Conservation (phyloP, 2,113 vertebrate genomes). For the Corythoichthys intestinalis region DNA sequence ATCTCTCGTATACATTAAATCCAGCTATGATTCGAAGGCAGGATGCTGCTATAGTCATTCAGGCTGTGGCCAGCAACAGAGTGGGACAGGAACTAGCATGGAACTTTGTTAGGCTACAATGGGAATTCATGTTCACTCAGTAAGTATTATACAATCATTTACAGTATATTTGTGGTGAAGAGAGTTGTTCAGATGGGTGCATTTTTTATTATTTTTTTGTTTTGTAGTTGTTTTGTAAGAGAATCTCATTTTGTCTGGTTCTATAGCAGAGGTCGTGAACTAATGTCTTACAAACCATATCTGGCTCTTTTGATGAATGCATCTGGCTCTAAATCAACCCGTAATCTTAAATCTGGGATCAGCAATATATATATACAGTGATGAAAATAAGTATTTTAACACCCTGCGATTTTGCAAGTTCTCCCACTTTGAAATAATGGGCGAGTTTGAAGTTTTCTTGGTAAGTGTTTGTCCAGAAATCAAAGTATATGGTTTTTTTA, state of each 20-base stretch:
- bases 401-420: too few relatives aligned
- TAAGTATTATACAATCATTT: conserved; percentile 61
- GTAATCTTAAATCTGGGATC: too few relatives aligned
- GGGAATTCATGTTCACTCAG: conserved; percentile 77
- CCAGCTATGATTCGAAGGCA: conserved; percentile 80
- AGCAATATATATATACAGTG: too few relatives aligned
- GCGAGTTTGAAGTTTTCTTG: too few relatives aligned
- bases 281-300: too few relatives aligned
- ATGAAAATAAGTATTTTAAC: too few relatives aligned
- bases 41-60: conserved; percentile 81
- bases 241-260: not conserved
- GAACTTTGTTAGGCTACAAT: conserved; percentile 82
- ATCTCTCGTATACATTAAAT: conserved; percentile 76
- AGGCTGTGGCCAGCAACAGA: conserved; percentile 74
- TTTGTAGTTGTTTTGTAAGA: not conserved
- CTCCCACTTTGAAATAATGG: too few relatives aligned
- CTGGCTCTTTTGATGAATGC: too few relatives aligned
- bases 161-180: not conserved
- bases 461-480: too few relatives aligned
- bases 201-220: not conserved
- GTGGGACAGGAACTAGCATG: conserved; percentile 78
- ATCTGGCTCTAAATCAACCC: too few relatives aligned
- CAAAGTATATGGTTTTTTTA: too few relatives aligned
- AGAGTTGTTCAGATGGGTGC: not conserved
- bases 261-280: too few relatives aligned